Conservation (phyloP, 2,113 vertebrate genomes). For the Osmerus eperlanus region DNA sequence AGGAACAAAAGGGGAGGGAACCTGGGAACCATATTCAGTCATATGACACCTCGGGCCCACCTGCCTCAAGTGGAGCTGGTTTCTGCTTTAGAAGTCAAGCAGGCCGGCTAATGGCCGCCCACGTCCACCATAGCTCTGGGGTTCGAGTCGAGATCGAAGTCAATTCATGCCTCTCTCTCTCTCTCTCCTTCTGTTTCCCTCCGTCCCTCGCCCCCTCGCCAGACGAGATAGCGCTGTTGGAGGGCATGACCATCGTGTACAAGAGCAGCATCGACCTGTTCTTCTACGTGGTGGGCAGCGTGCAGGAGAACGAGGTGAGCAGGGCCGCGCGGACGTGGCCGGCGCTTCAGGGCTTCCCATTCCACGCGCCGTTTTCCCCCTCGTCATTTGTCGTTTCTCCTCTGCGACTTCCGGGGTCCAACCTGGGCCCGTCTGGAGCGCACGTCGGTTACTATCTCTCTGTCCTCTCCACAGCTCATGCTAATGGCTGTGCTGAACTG, state of each 20-base stretch:
- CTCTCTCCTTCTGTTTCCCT: constrained; percentile 1
- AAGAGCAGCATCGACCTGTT: constrained; percentile 81
- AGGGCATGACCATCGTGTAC: constrained; percentile 82
- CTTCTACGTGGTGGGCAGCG: constrained; percentile 82
- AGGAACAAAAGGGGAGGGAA: constrained; percentile 22
- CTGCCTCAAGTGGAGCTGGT: constrained; percentile 4
- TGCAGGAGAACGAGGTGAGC: constrained; percentile 83
- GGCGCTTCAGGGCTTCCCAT: background rate
- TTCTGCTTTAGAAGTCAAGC: too few species aligned
- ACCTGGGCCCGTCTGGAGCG: background rate
- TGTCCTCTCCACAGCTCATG: constrained; percentile 72
- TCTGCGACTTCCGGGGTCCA: background rate
- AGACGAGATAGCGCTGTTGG: constrained; percentile 82
- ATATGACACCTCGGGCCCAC: constrained; percentile 43
- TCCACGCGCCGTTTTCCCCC: background rate
- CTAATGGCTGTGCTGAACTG: constrained; percentile 80
- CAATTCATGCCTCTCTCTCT: constrained; percentile 13
- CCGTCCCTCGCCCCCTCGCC: constrained; percentile 1
- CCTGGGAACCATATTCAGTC: background rate
- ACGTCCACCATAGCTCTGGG: background rate
- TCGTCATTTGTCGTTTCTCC: background rate
- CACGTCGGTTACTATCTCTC: background rate
- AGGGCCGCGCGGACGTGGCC: too few species aligned
- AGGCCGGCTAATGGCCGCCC: too few species aligned
- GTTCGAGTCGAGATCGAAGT: background rate